Base-by-base conservation (phyloP, 2,797 vertebrate genomes). In the Periophthalmus magnuspinnatus region DNA sequence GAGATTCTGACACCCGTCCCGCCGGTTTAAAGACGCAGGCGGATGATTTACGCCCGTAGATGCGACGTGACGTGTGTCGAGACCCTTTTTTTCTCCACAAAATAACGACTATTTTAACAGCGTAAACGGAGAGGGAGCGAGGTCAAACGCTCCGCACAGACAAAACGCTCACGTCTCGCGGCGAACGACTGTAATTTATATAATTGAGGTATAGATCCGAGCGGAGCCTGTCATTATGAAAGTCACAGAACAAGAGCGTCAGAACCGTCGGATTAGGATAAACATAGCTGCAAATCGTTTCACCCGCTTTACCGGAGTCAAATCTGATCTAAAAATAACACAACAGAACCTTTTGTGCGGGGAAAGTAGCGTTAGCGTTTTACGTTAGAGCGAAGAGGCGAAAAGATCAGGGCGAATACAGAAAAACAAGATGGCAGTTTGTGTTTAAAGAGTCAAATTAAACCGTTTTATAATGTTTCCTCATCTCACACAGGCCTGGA, bases 21-120 rank as follows among this genome's bases (percentile, higher is more conserved):
- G 75, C 84, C 87, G 86, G 79, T 86, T 81, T 73, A 85, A 86
- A 89, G 84, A 81, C 78, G 58, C 58, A 48, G 65, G 81, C 76
- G 84, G 88, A 83, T 63, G 71, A 67, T 33, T 71, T 79, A 71
- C 67, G 55, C 68, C 38, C 67, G 73, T 66, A 83, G 67, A 79
- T 38, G 36, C 50, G 69, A 87, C 59, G 52, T 50, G 69, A 87
- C 59, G 52, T 61, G 69, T 61, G 65, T 64, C 60, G 58, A 74
- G 28, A 14, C 70, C 50, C 80, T 79, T 69, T 47, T 60, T n/a
- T n/a, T n/a, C n/a, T n/a, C n/a, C n/a, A 47, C 54, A 22, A 45
- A 66, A 28, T 56, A 67, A 78, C 61, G 56, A 6, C 38, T 65
- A 62, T 69, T 79, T 67, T 48, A 61, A 75, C 70, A 69, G 68